A percentile compares a stretch with the other conserved stretches of the same genome.
phyloP scores from a whole-genome alignment of 2,797 vertebrate genomes.

The Rhinophrynus dorsalis region DNA sequence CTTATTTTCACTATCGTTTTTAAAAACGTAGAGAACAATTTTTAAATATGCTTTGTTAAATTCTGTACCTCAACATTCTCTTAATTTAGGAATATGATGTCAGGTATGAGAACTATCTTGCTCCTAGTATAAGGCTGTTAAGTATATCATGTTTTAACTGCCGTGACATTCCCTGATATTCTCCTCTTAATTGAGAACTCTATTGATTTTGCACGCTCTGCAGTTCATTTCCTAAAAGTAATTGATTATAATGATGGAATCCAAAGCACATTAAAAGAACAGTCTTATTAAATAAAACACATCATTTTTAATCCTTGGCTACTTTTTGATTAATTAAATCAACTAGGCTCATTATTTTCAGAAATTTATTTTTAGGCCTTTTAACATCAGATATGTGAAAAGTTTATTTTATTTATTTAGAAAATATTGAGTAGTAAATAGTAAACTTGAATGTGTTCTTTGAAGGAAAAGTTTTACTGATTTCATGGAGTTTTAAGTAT shows the following conservation, averaged over 20 bases:
- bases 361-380: too few species aligned
- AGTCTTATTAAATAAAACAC: background rate
- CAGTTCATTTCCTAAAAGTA: background rate
- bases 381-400: too few species aligned
- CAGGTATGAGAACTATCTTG: background rate
- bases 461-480: too few species aligned
- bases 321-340: background rate
- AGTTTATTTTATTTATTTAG: too few species aligned
- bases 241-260: constrained; percentile 3
- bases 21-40: too few species aligned
- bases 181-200: constrained; percentile 10
- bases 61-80: background rate
- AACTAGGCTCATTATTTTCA: too few species aligned
- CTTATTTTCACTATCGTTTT: too few species aligned
- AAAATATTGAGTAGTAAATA: too few species aligned
- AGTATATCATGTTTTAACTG: constrained; percentile 2
- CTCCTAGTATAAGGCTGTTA: background rate
- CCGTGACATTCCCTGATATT: background rate
- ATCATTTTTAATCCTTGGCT: background rate
- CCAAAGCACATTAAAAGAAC: background rate
- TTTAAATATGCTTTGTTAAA: background rate
- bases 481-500: too few species aligned
- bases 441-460: too few species aligned
- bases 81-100: background rate
- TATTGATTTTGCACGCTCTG: constrained; percentile 22